These are phyloP conservation scores for Scelioninae gen. 2 DNA, from an alignment of 2,888 invertebrate genomes.

Conservation along the genomic window DNA sequence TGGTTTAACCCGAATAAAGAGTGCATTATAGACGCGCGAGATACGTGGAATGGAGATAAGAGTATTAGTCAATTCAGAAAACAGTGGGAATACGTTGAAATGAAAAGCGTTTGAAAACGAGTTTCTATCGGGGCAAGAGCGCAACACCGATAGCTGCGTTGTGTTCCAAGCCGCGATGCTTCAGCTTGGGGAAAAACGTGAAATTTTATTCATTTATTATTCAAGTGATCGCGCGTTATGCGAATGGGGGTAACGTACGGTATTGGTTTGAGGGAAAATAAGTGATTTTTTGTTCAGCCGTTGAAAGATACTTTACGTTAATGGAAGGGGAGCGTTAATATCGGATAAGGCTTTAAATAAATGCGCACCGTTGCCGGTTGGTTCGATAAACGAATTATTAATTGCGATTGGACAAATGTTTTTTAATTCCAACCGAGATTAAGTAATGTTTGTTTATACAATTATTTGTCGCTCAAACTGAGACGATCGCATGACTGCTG, in stretches of 20 bases:
- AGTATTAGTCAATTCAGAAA: constrained; percentile 32
- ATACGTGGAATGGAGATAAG: constrained; percentile 14
- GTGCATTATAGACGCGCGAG: constrained; percentile 12
- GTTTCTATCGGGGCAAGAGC: constrained; percentile 1
- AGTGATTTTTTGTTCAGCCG: constrained; percentile 8
- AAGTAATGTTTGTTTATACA: too few species aligned
- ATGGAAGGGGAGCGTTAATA: constrained; percentile 7
- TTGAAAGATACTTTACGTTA: constrained; percentile 7
- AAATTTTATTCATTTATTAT: constrained; percentile 45
- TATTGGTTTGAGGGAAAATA: background rate
- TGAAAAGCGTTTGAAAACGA: constrained; percentile 22
- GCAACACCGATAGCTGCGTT: too few species aligned
- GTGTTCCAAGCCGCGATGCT: too few species aligned
- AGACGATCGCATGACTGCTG: too few species aligned
- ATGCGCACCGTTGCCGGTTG: background rate
- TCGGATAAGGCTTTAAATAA: background rate
- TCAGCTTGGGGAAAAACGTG: background rate
- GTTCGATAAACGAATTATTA: constrained; percentile 5
- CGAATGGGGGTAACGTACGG: constrained; percentile 18
- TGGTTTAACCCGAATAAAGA: constrained; percentile 19
- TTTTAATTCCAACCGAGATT: too few species aligned
- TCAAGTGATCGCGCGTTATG: constrained; percentile 6
- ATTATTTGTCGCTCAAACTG: too few species aligned
- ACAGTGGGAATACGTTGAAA: constrained; percentile 25
- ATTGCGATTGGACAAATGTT: too few species aligned